Conservation (phyloP, 1,140 invertebrate species). For the Pogonomyrmex barbatus region DNA sequence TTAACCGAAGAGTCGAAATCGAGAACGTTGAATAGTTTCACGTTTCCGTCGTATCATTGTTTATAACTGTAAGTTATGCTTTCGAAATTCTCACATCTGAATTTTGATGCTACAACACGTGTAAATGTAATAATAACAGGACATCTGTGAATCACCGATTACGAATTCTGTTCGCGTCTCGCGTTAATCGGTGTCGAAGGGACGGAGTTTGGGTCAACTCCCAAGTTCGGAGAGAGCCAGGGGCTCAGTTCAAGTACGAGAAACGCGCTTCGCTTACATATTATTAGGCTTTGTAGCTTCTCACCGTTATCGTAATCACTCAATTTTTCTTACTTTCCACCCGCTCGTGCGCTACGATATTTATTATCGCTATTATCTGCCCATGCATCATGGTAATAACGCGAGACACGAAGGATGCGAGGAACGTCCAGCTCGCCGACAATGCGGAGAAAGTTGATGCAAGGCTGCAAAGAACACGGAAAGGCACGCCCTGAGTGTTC, state of each 20-base stretch:
- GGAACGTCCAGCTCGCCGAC: constrained; percentile 75
- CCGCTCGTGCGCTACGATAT: constrained; percentile 1
- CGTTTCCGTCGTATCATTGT: background rate
- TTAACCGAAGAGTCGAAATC: background rate
- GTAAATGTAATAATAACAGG: constrained; percentile 68
- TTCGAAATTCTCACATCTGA: background rate
- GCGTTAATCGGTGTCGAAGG: constrained; percentile 55
- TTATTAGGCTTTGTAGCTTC: background rate
- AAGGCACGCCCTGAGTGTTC: constrained; percentile 79
- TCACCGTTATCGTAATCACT: background rate
- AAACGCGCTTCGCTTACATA: background rate
- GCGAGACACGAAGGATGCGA: constrained; percentile 40
- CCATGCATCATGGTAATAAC: constrained; percentile 59
- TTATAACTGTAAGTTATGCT: background rate
- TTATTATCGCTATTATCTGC: constrained; percentile 47
- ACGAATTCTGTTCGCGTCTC: constrained; percentile 61
- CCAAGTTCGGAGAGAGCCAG: background rate
- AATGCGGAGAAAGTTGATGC: constrained; percentile 75
- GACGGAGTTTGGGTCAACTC: constrained; percentile 15
- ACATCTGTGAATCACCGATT: constrained; percentile 45
- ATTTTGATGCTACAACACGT: constrained; percentile 52
- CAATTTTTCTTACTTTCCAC: background rate
- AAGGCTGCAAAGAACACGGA: constrained; percentile 76
- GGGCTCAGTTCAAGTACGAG: background rate
- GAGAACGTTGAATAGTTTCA: background rate